Evolutionary conservation across 2,797 vertebrate species (phyloP).

Genomic region (Amphiprion clarkii): DNA sequence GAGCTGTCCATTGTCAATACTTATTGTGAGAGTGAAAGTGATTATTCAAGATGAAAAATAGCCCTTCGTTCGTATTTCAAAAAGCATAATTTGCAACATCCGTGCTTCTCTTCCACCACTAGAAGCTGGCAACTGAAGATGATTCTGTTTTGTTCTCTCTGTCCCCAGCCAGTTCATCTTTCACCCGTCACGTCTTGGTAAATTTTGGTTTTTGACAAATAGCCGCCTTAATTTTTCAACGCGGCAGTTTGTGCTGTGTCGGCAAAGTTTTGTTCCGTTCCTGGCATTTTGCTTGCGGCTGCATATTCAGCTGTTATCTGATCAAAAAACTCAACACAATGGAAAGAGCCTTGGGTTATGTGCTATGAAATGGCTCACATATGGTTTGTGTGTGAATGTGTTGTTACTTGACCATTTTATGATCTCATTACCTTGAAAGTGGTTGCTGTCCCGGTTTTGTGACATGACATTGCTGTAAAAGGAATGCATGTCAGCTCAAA

Average conservation of each 20-base stretch:
- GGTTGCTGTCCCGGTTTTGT: background rate
- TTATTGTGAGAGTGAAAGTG: background rate
- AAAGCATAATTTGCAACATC: background rate
- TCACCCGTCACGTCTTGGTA: background rate
- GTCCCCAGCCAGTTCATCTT: constrained; percentile 12
- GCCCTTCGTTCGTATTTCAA: background rate
- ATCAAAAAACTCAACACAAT: constrained; percentile 12
- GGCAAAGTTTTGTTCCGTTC: background rate
- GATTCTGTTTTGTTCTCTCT: background rate
- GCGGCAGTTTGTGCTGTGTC: constrained; percentile 2
- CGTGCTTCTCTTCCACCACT: background rate
- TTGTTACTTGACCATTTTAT: constrained; percentile 2
- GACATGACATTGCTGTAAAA: background rate
- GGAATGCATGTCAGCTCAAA: background rate
- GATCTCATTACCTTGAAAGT: background rate
- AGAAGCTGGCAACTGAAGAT: background rate
- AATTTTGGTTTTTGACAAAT: constrained; percentile 21
- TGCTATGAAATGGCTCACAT: constrained; percentile 6
- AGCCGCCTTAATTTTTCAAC: constrained; percentile 2
- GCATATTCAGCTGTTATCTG: constrained; percentile 28
- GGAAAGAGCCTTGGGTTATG: constrained; percentile 25
- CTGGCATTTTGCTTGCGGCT: constrained; percentile 9
- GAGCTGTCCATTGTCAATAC: background rate
- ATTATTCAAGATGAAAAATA: background rate
- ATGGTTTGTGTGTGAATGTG: constrained; percentile 14